Evolutionary conservation across 2,113 vertebrate species (phyloP).

Genomic region (Antennarius striatus): DNA sequence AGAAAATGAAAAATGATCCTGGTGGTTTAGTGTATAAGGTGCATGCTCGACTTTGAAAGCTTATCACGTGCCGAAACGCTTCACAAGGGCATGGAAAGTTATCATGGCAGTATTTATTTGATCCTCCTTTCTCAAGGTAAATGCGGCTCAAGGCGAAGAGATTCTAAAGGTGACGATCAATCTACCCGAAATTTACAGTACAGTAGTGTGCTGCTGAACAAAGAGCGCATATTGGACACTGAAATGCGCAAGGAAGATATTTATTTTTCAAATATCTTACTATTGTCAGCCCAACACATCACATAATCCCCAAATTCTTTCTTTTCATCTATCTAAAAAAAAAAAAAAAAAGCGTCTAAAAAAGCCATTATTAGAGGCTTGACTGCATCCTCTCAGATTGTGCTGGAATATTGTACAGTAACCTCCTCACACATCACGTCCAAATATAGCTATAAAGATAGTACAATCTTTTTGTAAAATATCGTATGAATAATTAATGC

Average conservation of each 20-base stretch:
- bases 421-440: background rate
- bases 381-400: constrained; percentile 3
- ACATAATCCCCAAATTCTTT: background rate
- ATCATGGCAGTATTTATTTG: constrained; percentile 17
- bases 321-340: constrained; percentile 1
- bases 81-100: constrained; percentile 5
- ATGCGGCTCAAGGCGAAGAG: background rate
- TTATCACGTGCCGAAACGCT: constrained; percentile 45
- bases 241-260: too few species aligned
- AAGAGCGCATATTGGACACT: too few species aligned
- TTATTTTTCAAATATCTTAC: too few species aligned
- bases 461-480: too few species aligned
- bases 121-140: constrained; percentile 28
- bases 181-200: too few species aligned
- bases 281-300: too few species aligned
- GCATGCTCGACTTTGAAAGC: constrained; percentile 48
- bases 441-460: background rate
- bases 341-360: background rate
- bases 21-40: constrained; percentile 30
- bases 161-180: too few species aligned
- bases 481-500: background rate
- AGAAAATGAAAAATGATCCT: constrained; percentile 46
- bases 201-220: background rate
- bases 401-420: background rate
- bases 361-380: constrained; percentile 42